A percentile compares a stretch with the other conserved stretches of the same genome.
These are phyloP conservation scores for Protomyctophum bolini DNA, from an alignment of 2,113 vertebrate genomes.

Conservation along the genomic window DNA sequence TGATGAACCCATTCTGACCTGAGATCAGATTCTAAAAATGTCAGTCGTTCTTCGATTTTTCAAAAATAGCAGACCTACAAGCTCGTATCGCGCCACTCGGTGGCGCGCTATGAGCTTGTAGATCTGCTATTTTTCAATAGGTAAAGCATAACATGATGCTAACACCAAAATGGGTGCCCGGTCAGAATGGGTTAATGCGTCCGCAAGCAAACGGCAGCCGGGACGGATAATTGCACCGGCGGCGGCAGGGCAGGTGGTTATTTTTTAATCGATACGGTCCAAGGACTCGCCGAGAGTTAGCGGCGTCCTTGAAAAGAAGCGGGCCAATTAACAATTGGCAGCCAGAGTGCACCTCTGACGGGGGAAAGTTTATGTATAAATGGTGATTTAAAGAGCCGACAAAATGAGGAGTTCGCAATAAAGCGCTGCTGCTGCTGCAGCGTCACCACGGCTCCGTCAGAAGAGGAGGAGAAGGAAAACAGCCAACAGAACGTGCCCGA, in stretches of 20 bases:
- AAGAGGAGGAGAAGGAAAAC: constrained; percentile 8
- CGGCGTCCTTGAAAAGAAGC: constrained; percentile 57
- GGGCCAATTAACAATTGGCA: constrained; percentile 59
- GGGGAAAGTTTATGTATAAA: constrained; percentile 57
- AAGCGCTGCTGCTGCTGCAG: constrained; percentile 55
- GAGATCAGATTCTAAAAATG: too few relatives aligned
- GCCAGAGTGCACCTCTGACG: constrained; percentile 42
- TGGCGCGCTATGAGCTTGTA: too few relatives aligned
- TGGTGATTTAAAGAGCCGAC: constrained; percentile 24
- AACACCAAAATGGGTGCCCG: too few relatives aligned
- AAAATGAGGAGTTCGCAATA: constrained; percentile 34
- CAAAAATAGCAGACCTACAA: too few relatives aligned
- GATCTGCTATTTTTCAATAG: too few relatives aligned
- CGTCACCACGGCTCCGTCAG: constrained; percentile 1
- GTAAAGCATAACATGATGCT: too few relatives aligned
- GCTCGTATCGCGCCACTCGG: too few relatives aligned
- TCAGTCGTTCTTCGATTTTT: too few relatives aligned
- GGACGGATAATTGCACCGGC: constrained; percentile 55
- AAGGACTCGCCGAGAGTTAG: constrained; percentile 60
- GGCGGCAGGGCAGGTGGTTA: constrained; percentile 42
- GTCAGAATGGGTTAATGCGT: too few relatives aligned
- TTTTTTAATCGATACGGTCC: constrained; percentile 64
- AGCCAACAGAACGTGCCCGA: constrained; percentile 7
- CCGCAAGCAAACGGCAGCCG: neutral
- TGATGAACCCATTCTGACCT: too few relatives aligned